phyloP scores from a whole-genome alignment of 2,113 vertebrate species.

The Panthera tigris region DNA sequence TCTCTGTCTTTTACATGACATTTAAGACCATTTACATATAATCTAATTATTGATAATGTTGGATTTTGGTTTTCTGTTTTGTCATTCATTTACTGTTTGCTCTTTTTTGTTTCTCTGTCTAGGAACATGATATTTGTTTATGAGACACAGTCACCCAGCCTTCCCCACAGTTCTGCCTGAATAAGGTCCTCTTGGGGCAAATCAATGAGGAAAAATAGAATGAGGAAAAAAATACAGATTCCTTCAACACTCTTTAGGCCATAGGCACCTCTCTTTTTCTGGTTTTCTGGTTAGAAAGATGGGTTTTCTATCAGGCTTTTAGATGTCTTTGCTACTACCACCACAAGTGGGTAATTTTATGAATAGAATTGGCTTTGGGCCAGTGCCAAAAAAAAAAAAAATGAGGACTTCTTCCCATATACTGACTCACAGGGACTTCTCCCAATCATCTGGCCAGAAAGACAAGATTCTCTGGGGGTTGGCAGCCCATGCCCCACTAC shows the following conservation, averaged over 20 bases:
- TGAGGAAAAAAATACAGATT: background rate
- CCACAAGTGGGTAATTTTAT: background rate
- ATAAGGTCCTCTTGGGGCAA: background rate
- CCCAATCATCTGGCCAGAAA: background rate
- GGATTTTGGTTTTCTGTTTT: background rate
- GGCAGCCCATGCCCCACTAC: background rate
- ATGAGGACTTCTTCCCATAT: background rate
- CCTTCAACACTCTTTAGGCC: background rate
- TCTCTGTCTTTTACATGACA: background rate
- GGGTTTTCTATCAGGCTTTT: background rate
- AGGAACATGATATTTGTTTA: background rate
- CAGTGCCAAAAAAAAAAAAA: background rate
- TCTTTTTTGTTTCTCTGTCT: background rate
- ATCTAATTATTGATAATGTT: background rate
- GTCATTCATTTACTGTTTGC: background rate
- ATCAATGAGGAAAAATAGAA: background rate
- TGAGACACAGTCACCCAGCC: background rate
- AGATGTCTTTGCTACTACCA: background rate
- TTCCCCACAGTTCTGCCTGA: background rate
- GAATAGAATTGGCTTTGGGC: background rate
- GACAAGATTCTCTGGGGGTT: background rate
- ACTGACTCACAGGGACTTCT: background rate
- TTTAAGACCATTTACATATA: background rate
- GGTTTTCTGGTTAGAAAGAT: background rate
- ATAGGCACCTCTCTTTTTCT: background rate